A percentile compares a stretch with the other conserved stretches of the same genome.
Conservation (phyloP, 1,140 invertebrate species). For the Euschistus heros region DNA sequence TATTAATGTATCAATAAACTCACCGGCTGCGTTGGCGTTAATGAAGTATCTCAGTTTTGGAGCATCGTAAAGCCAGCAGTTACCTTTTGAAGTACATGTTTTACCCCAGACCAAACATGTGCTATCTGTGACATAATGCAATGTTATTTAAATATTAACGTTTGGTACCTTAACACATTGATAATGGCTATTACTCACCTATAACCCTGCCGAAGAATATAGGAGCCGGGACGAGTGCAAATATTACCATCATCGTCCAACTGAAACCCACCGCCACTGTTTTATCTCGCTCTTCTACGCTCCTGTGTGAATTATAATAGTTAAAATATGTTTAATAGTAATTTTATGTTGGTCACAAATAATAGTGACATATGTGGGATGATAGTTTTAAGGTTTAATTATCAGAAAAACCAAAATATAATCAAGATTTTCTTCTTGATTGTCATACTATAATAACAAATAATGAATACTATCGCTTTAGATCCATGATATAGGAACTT, state of each 20-base stretch:
- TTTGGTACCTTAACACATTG: too few relatives aligned
- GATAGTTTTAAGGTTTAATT: too few relatives aligned
- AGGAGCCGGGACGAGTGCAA: constrained; percentile 58
- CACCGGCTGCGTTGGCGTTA: constrained; percentile 53
- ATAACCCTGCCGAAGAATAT: constrained; percentile 61
- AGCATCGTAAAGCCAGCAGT: constrained; percentile 63
- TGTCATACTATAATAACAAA: too few relatives aligned
- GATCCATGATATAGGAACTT: too few relatives aligned
- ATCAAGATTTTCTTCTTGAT: too few relatives aligned
- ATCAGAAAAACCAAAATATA: too few relatives aligned
- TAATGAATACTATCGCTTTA: too few relatives aligned
- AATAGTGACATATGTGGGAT: too few relatives aligned
- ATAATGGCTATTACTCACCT: constrained; percentile 43
- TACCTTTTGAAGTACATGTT: constrained; percentile 56
- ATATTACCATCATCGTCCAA: constrained; percentile 52
- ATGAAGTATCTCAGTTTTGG: constrained; percentile 48
- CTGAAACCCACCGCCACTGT: constrained; percentile 57
- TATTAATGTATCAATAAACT: too few relatives aligned
- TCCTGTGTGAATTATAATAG: constrained; percentile 35
- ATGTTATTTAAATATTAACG: background rate
- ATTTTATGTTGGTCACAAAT: too few relatives aligned
- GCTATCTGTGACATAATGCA: constrained; percentile 18
- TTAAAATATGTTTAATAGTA: too few relatives aligned
- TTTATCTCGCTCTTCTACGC: constrained; percentile 60
- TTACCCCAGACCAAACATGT: constrained; percentile 63